These are phyloP conservation scores for Eretmocerus hayati DNA, from an alignment of 2,888 invertebrate species.

Conservation along the genomic window DNA sequence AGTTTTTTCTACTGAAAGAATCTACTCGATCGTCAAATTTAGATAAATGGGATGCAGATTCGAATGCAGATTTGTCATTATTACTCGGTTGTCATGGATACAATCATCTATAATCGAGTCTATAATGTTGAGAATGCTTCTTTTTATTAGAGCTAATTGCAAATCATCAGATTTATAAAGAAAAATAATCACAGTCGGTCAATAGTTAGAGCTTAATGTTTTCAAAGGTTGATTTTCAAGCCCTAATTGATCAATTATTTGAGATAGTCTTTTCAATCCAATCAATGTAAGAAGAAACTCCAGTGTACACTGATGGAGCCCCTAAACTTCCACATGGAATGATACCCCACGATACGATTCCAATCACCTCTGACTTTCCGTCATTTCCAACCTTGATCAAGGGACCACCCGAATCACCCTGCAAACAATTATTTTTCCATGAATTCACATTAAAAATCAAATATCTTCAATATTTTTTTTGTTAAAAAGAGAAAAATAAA, in stretches of 20 bases:
- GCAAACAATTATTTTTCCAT: constrained; percentile 11
- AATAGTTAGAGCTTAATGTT: too few relatives aligned
- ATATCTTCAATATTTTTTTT: background rate
- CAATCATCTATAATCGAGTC: too few relatives aligned
- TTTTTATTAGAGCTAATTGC: background rate
- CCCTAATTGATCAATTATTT: constrained; percentile 1
- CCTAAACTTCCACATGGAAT: constrained; percentile 46
- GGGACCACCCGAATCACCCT: constrained; percentile 55
- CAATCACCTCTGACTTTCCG: constrained; percentile 57
- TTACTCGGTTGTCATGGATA: too few relatives aligned
- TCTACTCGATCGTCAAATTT: too few relatives aligned
- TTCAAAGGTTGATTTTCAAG: too few relatives aligned
- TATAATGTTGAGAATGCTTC: too few relatives aligned
- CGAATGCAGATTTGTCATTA: too few relatives aligned
- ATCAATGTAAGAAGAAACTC: constrained; percentile 42
- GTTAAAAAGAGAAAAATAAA: background rate
- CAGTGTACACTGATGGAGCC: constrained; percentile 45
- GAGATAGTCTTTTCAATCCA: constrained; percentile 38
- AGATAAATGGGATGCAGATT: too few relatives aligned
- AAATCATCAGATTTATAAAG: background rate
- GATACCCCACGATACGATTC: constrained; percentile 51
- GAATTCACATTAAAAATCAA: background rate
- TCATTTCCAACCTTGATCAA: constrained; percentile 49
- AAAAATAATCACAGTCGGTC: background rate
- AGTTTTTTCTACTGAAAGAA: too few relatives aligned